Conservation (phyloP, 2,888 invertebrate genomes). For the Lepidochrysops patricia region DNA sequence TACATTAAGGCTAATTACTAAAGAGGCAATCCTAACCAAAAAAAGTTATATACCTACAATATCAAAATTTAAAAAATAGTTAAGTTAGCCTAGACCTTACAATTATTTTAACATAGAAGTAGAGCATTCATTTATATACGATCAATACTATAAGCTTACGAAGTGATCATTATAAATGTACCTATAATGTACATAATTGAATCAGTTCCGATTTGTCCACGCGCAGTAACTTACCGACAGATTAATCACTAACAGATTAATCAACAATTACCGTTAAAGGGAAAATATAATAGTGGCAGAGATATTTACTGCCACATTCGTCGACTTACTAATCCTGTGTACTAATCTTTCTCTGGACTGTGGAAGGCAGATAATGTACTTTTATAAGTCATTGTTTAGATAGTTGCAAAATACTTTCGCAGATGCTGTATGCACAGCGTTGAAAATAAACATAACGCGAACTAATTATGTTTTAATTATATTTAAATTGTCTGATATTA, state of each 20-base stretch:
- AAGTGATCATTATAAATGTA: slow-evolving; percentile 3
- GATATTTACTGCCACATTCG: slow-evolving; percentile 13
- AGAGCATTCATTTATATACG: not conserved
- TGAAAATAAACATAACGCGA: too few relatives aligned
- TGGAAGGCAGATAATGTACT: not conserved
- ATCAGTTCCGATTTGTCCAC: slow-evolving; percentile 11
- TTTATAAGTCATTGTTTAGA: not conserved
- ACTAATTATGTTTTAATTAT: too few relatives aligned
- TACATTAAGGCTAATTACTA: too few relatives aligned
- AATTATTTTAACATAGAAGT: not conserved
- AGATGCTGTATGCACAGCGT: too few relatives aligned
- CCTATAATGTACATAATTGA: slow-evolving; percentile 11
- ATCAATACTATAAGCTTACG: slow-evolving; percentile 1
- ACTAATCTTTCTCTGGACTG: not conserved
- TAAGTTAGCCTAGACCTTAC: too few relatives aligned
- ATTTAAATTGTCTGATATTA: too few relatives aligned
- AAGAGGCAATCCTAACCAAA: too few relatives aligned
- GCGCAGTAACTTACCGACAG: slow-evolving; percentile 17
- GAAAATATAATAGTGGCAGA: slow-evolving; percentile 16
- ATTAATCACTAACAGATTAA: slow-evolving; percentile 25
- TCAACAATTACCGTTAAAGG: slow-evolving; percentile 22
- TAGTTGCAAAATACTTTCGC: too few relatives aligned
- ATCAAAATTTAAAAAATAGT: too few relatives aligned
- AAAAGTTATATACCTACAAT: too few relatives aligned
- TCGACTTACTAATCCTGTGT: not conserved